Conservation (phyloP, 2,113 vertebrate species). For the Notothenia coriiceps region DNA sequence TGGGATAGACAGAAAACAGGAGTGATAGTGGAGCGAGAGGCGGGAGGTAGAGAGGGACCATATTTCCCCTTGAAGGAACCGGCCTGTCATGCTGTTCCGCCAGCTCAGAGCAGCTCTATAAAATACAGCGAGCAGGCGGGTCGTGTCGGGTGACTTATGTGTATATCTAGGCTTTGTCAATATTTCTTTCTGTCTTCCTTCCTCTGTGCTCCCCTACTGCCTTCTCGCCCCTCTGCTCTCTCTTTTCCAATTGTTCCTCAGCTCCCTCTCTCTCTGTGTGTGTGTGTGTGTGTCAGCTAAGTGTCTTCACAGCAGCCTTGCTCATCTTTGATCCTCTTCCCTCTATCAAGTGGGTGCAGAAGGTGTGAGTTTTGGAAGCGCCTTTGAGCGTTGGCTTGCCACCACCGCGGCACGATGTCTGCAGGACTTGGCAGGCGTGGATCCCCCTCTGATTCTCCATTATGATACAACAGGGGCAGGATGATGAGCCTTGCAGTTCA, state of each 20-base stretch:
- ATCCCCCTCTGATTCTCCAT: slow-evolving; percentile 50
- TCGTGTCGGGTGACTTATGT: slow-evolving; percentile 87
- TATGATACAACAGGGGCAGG: slow-evolving; percentile 36
- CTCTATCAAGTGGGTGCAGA: slow-evolving; percentile 12
- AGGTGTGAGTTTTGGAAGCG: slow-evolving; percentile 16
- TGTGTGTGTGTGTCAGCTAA: slow-evolving; percentile 29
- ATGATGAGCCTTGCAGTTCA: slow-evolving; percentile 47
- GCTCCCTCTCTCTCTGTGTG: background rate
- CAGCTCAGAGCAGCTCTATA: slow-evolving; percentile 85
- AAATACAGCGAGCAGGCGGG: slow-evolving; percentile 81
- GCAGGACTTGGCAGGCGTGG: slow-evolving; percentile 52
- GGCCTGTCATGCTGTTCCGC: slow-evolving; percentile 88
- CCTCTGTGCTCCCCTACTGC: slow-evolving; percentile 62
- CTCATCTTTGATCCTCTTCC: slow-evolving; percentile 17
- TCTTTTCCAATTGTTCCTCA: slow-evolving; percentile 41
- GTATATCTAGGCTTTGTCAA: slow-evolving; percentile 88
- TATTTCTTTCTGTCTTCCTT: slow-evolving; percentile 87
- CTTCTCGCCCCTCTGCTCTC: slow-evolving; percentile 34
- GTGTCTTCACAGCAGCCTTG: slow-evolving; percentile 20
- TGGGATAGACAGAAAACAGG: slow-evolving; percentile 81
- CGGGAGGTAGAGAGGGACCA: slow-evolving; percentile 77
- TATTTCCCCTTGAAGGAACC: slow-evolving; percentile 89
- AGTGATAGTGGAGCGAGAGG: slow-evolving; percentile 75
- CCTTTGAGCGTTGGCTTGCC: slow-evolving; percentile 29
- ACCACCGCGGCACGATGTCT: slow-evolving; percentile 27